Conservation (phyloP, 2,888 invertebrate species). For the Drosophila pseudotalamancana region DNA sequence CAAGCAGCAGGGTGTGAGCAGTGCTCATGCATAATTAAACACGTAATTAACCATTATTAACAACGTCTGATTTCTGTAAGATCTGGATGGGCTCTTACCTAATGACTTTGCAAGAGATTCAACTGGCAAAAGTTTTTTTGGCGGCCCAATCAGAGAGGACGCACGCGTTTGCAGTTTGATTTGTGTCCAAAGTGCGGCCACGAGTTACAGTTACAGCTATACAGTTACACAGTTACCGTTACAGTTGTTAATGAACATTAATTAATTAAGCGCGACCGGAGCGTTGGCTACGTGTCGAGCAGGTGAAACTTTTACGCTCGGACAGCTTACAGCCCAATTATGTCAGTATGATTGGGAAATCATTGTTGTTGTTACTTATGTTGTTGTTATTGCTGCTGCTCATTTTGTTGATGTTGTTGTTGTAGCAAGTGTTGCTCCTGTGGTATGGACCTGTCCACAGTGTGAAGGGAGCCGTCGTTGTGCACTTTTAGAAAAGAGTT, state of each 20-base stretch:
- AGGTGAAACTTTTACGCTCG: constrained; percentile 47
- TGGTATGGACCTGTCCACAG: constrained; percentile 17
- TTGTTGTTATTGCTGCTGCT: constrained; percentile 10
- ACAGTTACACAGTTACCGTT: constrained; percentile 33
- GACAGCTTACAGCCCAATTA: constrained; percentile 63
- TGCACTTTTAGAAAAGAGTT: background rate
- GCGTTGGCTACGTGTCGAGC: constrained; percentile 40
- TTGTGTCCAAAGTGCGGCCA: constrained; percentile 50
- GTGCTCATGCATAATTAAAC: constrained; percentile 76
- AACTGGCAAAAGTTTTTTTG: constrained; percentile 38
- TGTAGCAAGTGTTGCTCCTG: constrained; percentile 10
- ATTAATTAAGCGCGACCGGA: constrained; percentile 60
- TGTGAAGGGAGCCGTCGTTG: background rate
- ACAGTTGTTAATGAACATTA: constrained; percentile 69
- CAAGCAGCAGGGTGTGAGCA: constrained; percentile 28
- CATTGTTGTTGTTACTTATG: background rate
- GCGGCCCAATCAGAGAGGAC: constrained; percentile 56
- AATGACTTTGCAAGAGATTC: constrained; percentile 72
- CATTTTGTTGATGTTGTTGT: background rate
- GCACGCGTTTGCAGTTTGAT: constrained; percentile 54
- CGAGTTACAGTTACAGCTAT: constrained; percentile 27
- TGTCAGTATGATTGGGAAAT: constrained; percentile 31
- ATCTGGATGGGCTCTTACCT: constrained; percentile 55
- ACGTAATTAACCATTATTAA: constrained; percentile 80
- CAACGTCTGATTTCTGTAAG: constrained; percentile 73